phyloP scores from a whole-genome alignment of 2,797 vertebrate genomes.

The Naso thynnoides region DNA sequence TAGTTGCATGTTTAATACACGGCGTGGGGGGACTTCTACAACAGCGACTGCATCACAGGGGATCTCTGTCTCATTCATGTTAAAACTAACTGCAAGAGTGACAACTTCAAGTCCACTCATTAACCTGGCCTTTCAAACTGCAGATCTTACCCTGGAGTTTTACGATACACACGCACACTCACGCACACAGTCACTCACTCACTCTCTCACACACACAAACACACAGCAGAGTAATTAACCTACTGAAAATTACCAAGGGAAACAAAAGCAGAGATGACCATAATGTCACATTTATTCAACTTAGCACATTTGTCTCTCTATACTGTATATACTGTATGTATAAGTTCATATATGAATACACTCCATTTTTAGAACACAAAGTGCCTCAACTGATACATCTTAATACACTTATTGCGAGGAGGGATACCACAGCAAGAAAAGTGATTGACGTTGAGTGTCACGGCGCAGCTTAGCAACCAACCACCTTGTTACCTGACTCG shows the following conservation, averaged over 20 bases:
- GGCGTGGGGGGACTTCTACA: constrained; percentile 61
- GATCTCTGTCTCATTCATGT: constrained; percentile 35
- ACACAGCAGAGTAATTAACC: constrained; percentile 75
- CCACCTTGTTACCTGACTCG: constrained; percentile 76
- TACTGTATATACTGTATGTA: constrained; percentile 74
- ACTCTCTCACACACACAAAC: constrained; percentile 61
- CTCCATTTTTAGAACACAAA: constrained; percentile 78
- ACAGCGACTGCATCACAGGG: constrained; percentile 60
- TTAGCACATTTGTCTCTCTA: constrained; percentile 74
- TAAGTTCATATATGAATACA: constrained; percentile 75
- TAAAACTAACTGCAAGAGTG: constrained; percentile 61
- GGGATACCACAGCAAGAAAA: constrained; percentile 79
- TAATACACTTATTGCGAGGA: constrained; percentile 87
- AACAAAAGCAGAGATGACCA: constrained; percentile 80
- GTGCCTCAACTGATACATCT: constrained; percentile 86
- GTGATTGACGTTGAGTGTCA: constrained; percentile 73
- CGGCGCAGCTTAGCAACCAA: constrained; percentile 75
- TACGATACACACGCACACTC: constrained; percentile 49
- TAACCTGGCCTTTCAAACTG: constrained; percentile 51
- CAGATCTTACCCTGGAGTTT: constrained; percentile 62
- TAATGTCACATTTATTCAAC: constrained; percentile 81
- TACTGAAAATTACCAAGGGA: constrained; percentile 74
- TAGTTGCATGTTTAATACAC: constrained; percentile 50
- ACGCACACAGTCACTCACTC: constrained; percentile 54
- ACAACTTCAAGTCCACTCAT: constrained; percentile 46